These are phyloP conservation scores for Rhorus exstirpatorius DNA, from an alignment of 2,888 invertebrate genomes.

Conservation along the genomic window DNA sequence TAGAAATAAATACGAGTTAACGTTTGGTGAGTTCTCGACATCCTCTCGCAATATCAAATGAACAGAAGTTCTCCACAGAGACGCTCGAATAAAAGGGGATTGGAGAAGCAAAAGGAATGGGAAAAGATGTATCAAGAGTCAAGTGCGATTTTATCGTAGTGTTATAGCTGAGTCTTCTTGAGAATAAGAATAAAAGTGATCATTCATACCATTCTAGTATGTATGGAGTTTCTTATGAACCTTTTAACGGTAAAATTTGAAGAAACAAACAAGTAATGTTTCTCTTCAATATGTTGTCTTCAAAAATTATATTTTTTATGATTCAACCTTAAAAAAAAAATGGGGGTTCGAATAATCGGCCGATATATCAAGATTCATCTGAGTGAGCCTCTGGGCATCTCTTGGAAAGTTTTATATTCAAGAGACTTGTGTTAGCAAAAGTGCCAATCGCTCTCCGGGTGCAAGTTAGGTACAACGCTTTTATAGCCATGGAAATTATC, in stretches of 20 bases:
- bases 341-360: not conserved
- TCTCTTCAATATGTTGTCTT: too few relatives aligned
- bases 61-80: not conserved
- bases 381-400: slow-evolving; percentile 29
- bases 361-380: not conserved
- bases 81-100: slow-evolving; percentile 5
- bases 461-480: slow-evolving; percentile 51
- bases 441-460: slow-evolving; percentile 30
- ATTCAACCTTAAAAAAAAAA: not conserved
- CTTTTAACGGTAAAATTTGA: too few relatives aligned
- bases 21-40: slow-evolving; percentile 9
- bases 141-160: not conserved
- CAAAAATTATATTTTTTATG: too few relatives aligned
- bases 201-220: too few relatives aligned
- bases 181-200: not conserved
- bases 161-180: not conserved
- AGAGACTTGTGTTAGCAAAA: slow-evolving; percentile 46
- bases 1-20: slow-evolving; percentile 30
- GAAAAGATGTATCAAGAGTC: not conserved
- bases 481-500: slow-evolving; percentile 61
- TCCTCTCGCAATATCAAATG: slow-evolving; percentile 16
- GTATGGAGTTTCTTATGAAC: too few relatives aligned
- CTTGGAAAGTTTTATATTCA: slow-evolving; percentile 39
- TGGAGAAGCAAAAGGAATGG: not conserved
- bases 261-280: too few relatives aligned